These are phyloP conservation scores for Pelecanus crispus DNA, from an alignment of 2,113 vertebrate species.

Conservation along the genomic window DNA sequence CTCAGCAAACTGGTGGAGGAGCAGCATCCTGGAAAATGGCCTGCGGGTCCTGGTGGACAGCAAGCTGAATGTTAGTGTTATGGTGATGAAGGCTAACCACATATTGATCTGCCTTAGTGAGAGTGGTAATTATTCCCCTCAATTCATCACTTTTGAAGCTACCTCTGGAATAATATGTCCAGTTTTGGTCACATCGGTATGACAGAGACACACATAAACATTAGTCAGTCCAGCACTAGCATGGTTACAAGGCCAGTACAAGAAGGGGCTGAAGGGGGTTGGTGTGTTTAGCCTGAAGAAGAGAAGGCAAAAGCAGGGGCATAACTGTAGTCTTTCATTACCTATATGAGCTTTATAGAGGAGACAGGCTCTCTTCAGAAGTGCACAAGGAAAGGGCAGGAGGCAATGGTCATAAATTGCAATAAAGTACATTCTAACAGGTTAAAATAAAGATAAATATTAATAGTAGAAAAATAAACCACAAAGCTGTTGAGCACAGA, in stretches of 20 bases:
- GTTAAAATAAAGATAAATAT: neutral
- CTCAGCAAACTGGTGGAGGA: neutral
- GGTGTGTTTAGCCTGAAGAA: neutral
- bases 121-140: neutral
- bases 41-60: neutral
- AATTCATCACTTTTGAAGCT: neutral
- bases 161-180: neutral
- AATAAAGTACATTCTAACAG: neutral
- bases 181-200: neutral
- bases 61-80: neutral
- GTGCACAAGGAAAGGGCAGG: neutral
- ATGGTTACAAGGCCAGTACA: neutral
- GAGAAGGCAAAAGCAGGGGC: neutral
- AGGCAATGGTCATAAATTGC: neutral
- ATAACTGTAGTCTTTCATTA: neutral
- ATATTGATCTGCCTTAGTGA: accelerated
- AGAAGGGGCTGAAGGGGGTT: neutral
- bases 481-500: neutral
- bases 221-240: neutral
- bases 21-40: neutral
- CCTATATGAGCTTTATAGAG: neutral
- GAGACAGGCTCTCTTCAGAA: neutral
- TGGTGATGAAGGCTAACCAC: neutral
- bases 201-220: neutral
- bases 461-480: neutral